Evolutionary conservation across 2,888 invertebrate genomes (phyloP).

Genomic region (Panzeria rudis): DNA sequence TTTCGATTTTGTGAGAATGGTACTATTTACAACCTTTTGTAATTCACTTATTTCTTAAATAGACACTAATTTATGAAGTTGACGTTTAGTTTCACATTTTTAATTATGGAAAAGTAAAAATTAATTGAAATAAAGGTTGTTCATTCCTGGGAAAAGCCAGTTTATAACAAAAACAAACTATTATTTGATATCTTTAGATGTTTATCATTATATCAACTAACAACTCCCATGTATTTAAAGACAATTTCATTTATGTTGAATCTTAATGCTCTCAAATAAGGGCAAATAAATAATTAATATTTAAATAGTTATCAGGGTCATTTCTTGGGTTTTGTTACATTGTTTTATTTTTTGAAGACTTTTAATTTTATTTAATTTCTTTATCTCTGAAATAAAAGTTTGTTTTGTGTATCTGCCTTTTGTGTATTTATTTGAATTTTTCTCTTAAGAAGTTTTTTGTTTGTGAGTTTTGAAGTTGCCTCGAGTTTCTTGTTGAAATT

Average conservation of each 20-base stretch:
- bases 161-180: not conserved
- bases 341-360: not conserved
- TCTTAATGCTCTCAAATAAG: not conserved
- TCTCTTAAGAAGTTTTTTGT: constrained; percentile 3
- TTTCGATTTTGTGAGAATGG: too few relatives aligned
- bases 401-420: not conserved
- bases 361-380: not conserved
- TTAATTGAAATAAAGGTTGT: not conserved
- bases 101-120: not conserved
- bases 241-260: not conserved
- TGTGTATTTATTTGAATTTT: not conserved
- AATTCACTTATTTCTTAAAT: not conserved
- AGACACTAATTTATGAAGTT: not conserved
- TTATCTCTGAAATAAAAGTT: not conserved
- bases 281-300: not conserved
- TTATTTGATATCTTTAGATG: not conserved
- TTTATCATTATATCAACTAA: not conserved
- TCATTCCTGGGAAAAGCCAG: not conserved
- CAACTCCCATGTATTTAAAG: not conserved
- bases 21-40: not conserved
- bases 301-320: constrained; percentile 6
- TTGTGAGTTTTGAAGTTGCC: constrained; percentile 2
- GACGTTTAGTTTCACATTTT: not conserved
- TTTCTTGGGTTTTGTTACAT: not conserved
- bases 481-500: constrained; percentile 35